Evolutionary conservation across 2,888 invertebrate genomes (phyloP).

Genomic region (Agriotes lineatus): DNA sequence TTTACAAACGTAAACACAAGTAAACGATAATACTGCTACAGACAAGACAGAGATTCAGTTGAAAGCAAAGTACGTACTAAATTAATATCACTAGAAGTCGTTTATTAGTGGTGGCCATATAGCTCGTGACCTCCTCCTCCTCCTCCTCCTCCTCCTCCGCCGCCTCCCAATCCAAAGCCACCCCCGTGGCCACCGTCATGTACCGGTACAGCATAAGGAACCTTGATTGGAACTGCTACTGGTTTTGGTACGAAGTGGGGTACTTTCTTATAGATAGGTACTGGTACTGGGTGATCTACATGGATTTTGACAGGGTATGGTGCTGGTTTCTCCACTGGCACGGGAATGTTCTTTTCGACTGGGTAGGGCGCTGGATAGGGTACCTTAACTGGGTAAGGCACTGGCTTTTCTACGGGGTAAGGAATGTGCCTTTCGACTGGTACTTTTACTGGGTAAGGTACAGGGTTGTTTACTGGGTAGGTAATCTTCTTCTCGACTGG

Average conservation of each 20-base stretch:
- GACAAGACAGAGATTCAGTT: slow-evolving; percentile 44
- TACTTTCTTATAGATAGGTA: slow-evolving; percentile 67
- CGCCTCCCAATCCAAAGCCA: slow-evolving; percentile 56
- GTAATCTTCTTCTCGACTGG: slow-evolving; percentile 81
- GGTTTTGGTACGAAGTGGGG: slow-evolving; percentile 68
- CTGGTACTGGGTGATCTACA: slow-evolving; percentile 76
- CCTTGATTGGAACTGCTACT: slow-evolving; percentile 78
- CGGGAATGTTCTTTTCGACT: slow-evolving; percentile 75
- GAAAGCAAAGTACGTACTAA: slow-evolving; percentile 36
- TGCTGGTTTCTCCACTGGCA: slow-evolving; percentile 77
- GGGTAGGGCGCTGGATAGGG: slow-evolving; percentile 80
- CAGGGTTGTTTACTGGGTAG: slow-evolving; percentile 79
- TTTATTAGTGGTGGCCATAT: slow-evolving; percentile 40
- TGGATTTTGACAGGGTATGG: slow-evolving; percentile 72
- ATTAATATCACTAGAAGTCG: slow-evolving; percentile 40
- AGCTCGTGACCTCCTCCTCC: slow-evolving; percentile 55
- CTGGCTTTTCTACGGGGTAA: slow-evolving; percentile 82
- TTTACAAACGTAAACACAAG: slow-evolving; percentile 46
- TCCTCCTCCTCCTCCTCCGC: slow-evolving; percentile 56
- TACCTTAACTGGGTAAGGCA: slow-evolving; percentile 82
- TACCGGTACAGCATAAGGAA: slow-evolving; percentile 74
- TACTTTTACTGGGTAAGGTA: slow-evolving; percentile 79
- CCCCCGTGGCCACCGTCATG: slow-evolving; percentile 64
- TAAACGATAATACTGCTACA: slow-evolving; percentile 51
- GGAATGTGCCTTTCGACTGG: slow-evolving; percentile 77